Evolutionary conservation across 2,113 vertebrate species (phyloP).

Genomic region (Pao palembangensis): DNA sequence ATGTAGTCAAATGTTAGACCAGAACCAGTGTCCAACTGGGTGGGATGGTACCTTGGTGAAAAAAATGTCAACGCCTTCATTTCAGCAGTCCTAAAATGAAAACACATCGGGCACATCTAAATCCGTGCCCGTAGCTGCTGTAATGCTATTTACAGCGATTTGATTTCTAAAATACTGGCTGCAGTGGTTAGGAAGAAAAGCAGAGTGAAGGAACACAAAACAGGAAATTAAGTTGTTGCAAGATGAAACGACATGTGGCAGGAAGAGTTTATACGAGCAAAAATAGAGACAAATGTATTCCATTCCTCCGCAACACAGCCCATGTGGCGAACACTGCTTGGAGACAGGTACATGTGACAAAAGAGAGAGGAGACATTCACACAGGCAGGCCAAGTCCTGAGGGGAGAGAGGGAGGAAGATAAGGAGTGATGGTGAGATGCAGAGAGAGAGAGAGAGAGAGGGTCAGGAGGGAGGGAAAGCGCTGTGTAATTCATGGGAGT

Average conservation of each 20-base stretch:
- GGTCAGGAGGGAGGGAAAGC: conserved; percentile 10
- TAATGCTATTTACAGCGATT: background rate
- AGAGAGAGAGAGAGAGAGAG: conserved; percentile 15
- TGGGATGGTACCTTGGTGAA: no score
- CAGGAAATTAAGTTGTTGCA: conserved; percentile 6
- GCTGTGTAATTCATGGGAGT: conserved; percentile 65
- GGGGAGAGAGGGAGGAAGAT: conserved; percentile 21
- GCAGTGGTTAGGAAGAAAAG: background rate
- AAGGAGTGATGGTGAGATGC: conserved; percentile 27
- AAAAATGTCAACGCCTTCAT: no score
- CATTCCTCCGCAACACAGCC: conserved; percentile 16
- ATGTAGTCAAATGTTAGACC: no score
- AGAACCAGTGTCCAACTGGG: no score
- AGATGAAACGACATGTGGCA: conserved; percentile 39
- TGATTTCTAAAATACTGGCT: background rate
- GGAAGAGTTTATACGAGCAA: conserved; percentile 31
- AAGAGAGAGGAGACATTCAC: conserved; percentile 14
- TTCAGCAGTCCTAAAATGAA: no score
- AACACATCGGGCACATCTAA: no score
- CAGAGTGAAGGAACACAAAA: background rate
- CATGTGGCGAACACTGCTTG: conserved; percentile 10
- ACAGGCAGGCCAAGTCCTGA: conserved; percentile 26
- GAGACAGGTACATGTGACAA: conserved; percentile 44
- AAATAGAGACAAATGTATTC: conserved; percentile 52
- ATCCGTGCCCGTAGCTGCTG: background rate